Conservation (phyloP, 2,888 invertebrate species). For the Epirrita christyi region DNA sequence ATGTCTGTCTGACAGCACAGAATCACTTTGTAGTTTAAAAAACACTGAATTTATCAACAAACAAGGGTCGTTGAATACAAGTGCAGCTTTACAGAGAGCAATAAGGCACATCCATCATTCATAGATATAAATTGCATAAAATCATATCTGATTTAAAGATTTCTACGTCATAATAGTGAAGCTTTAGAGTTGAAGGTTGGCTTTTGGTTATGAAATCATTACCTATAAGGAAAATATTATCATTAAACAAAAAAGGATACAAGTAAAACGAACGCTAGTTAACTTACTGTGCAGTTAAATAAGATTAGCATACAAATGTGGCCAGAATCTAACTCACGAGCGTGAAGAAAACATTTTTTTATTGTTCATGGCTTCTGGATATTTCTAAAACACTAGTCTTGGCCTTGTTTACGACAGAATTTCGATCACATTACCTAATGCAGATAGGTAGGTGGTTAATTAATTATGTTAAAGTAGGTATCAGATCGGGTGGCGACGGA, state of each 20-base stretch:
- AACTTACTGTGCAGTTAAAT: constrained; percentile 9
- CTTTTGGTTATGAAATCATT: constrained; percentile 16
- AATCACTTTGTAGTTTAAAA: constrained; percentile 67
- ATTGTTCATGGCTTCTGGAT: not conserved
- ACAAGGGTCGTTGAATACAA: constrained; percentile 37
- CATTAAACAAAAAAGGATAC: constrained; percentile 4
- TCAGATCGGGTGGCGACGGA: constrained; percentile 45
- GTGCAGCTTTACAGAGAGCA: not conserved
- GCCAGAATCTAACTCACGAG: not conserved
- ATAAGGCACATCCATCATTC: not conserved
- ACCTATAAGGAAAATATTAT: constrained; percentile 11
- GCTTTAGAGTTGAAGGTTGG: constrained; percentile 10
- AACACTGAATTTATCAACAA: constrained; percentile 52
- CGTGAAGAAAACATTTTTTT: not conserved
- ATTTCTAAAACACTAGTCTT: not conserved
- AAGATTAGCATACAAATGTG: constrained; percentile 2
- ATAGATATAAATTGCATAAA: too few species aligned
- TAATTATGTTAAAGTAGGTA: constrained; percentile 26
- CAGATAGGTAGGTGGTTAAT: constrained; percentile 34
- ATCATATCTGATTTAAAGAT: too few species aligned
- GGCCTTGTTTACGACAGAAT: constrained; percentile 20
- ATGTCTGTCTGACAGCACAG: constrained; percentile 60
- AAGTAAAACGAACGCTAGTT: not conserved
- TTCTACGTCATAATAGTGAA: constrained; percentile 1
- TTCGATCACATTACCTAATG: constrained; percentile 29